phyloP scores from a whole-genome alignment of 2,113 vertebrate species.

The Corythoichthys intestinalis region DNA sequence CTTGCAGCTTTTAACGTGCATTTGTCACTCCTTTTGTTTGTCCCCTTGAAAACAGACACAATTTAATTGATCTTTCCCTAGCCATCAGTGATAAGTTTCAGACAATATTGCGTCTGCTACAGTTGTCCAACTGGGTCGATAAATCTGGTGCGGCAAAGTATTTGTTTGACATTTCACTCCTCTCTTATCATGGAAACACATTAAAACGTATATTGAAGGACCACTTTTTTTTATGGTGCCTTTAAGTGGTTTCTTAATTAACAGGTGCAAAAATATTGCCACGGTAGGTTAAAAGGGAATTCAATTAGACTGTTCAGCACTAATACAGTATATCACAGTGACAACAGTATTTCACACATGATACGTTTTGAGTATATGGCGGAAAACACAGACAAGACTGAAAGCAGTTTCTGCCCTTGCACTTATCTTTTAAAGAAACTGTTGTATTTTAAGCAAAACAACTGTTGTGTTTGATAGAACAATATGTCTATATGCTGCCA shows the following conservation, averaged over 20 bases:
- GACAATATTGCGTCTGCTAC: not conserved
- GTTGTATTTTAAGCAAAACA: too few relatives aligned
- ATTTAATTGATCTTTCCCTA: not conserved
- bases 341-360: not conserved
- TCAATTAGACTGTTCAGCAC: not conserved
- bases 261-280: not conserved
- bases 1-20: not conserved
- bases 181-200: not conserved
- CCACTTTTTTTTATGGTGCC: not conserved
- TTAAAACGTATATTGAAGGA: not conserved
- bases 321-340: not conserved
- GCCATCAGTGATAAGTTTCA: not conserved
- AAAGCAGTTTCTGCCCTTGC: too few relatives aligned
- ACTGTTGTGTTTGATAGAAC: too few relatives aligned
- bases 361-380: not conserved
- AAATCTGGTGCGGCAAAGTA: not conserved
- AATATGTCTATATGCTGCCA: too few relatives aligned
- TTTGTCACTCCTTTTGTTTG: not conserved
- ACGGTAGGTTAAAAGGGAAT: not conserved
- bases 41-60: not conserved
- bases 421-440: too few relatives aligned
- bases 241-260: slow-evolving; percentile 6
- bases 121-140: not conserved
- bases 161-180: not conserved
- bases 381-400: too few relatives aligned